Evolutionary conservation across 1,140 invertebrate species (phyloP).

Genomic region (Brachionus paranguensis): DNA sequence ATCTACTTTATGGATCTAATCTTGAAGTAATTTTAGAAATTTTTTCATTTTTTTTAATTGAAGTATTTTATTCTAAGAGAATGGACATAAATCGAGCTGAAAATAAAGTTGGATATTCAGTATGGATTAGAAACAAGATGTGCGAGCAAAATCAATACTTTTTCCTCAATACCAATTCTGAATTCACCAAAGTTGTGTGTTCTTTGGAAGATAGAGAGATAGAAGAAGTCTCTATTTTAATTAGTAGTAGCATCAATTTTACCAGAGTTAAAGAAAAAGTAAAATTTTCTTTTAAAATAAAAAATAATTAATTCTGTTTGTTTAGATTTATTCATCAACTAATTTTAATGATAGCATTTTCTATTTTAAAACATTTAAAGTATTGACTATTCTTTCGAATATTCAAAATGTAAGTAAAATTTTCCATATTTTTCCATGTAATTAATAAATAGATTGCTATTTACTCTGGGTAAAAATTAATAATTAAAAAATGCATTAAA

Average conservation of each 20-base stretch:
- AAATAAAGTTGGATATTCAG: not conserved
- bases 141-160: not conserved
- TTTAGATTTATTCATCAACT: not conserved
- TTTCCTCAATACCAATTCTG: not conserved
- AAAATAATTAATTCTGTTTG: not conserved
- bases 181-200: not conserved
- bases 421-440: not conserved
- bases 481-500: too few species aligned
- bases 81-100: not conserved
- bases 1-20: not conserved
- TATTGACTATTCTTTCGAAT: not conserved
- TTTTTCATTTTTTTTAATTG: not conserved
- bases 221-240: not conserved
- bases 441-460: too few species aligned
- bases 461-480: too few species aligned
- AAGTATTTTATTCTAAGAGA: not conserved
- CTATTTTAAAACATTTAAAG: not conserved
- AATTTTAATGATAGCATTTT: not conserved
- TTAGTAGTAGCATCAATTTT: not conserved
- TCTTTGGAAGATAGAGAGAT: not conserved
- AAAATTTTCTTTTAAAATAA: not conserved
- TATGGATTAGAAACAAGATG: not conserved
- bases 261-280: not conserved
- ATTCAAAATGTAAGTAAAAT: not conserved
- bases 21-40: not conserved